These are phyloP conservation scores for Syngnathus acus DNA, from an alignment of 2,797 vertebrate genomes.

Conservation along the genomic window DNA sequence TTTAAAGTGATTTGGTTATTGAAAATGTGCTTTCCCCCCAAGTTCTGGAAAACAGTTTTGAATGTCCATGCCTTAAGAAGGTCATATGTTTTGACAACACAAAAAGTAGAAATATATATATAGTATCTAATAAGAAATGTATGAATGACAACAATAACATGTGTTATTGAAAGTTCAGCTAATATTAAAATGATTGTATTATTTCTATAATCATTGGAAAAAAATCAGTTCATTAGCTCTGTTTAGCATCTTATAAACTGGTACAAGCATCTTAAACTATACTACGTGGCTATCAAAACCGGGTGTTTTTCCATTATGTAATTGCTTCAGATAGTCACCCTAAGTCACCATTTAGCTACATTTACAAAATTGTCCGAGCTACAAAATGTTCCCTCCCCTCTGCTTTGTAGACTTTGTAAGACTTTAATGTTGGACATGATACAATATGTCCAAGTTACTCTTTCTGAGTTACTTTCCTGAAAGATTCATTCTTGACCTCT, in stretches of 20 bases:
- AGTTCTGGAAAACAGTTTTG: too few species aligned
- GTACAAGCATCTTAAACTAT: not conserved
- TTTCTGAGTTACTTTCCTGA: constrained; percentile 38
- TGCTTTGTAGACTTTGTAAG: not conserved
- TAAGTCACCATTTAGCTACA: not conserved
- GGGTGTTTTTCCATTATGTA: not conserved
- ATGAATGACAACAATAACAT: too few species aligned
- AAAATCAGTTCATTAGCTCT: not conserved
- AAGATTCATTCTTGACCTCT: constrained; percentile 51
- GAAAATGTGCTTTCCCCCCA: not conserved
- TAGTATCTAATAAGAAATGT: too few species aligned
- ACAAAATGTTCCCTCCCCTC: not conserved
- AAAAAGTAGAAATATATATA: not conserved
- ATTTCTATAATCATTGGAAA: not conserved
- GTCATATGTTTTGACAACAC: not conserved
- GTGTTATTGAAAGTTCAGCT: too few species aligned
- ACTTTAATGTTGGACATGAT: constrained; percentile 18
- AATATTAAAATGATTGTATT: not conserved
- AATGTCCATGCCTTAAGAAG: too few species aligned
- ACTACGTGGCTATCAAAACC: not conserved
- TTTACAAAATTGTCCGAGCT: not conserved
- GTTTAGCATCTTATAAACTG: not conserved
- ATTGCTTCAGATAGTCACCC: not conserved
- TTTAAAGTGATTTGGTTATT: not conserved
- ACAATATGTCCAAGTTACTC: constrained; percentile 17